phyloP scores from a whole-genome alignment of 37 sponge, comb jelly and placozoan species.

The Mnemiopsis leidyi region DNA sequence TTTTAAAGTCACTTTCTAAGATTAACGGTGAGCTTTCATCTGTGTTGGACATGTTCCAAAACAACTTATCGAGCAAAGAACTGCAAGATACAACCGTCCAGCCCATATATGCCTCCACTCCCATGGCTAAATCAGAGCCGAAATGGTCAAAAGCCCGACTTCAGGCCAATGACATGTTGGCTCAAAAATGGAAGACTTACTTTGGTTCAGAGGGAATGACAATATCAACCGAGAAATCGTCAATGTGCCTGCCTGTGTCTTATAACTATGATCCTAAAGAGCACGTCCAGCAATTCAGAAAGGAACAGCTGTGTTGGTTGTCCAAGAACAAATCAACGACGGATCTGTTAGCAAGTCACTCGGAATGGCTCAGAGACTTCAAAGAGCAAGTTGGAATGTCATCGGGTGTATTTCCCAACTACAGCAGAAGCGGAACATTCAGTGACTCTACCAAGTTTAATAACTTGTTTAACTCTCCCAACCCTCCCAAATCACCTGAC shows the following conservation, averaged over 20 bases:
- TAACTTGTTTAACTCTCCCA: neutral
- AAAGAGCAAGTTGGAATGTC: slow-evolving; percentile 65
- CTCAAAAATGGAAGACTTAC: slow-evolving; percentile 44
- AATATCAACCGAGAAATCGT: slow-evolving; percentile 10
- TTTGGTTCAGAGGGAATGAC: slow-evolving; percentile 62
- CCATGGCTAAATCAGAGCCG: neutral
- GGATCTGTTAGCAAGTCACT: slow-evolving; percentile 44
- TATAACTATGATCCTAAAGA: slow-evolving; percentile 60
- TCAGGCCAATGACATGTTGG: slow-evolving; percentile 47
- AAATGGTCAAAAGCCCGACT: slow-evolving; percentile 31
- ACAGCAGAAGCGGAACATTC: neutral
- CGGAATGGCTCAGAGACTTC: slow-evolving; percentile 51
- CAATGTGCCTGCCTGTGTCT: slow-evolving; percentile 25
- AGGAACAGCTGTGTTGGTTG: slow-evolving; percentile 33
- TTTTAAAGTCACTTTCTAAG: slow-evolving; percentile 33
- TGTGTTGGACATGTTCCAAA: slow-evolving; percentile 59
- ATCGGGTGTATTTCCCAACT: neutral
- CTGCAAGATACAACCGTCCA: neutral
- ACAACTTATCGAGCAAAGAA: neutral
- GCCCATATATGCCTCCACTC: slow-evolving; percentile 20
- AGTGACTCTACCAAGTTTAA: slow-evolving; percentile 8
- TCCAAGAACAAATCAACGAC: slow-evolving; percentile 44
- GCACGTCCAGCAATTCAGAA: slow-evolving; percentile 8
- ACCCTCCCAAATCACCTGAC: neutral
- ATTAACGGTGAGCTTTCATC: slow-evolving; percentile 56